Conservation (phyloP, 37 sponge, comb jelly and placozoan species). For the Bolinopsis microptera region DNA sequence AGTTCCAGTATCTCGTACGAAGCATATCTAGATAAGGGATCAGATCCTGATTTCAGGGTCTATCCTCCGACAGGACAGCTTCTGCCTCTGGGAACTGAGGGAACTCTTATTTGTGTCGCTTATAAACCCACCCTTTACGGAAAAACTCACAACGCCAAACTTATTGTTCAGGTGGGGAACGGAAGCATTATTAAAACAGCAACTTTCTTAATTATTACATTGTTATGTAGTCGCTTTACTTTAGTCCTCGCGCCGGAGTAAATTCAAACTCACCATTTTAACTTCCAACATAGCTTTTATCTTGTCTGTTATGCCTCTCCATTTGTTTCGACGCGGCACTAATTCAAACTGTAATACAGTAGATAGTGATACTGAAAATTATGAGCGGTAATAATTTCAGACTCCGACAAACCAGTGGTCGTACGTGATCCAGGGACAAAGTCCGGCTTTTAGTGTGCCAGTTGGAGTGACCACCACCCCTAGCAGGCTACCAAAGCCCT, state of each 20-base stretch:
- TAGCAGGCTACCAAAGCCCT: not conserved
- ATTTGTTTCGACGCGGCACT: too few relatives aligned
- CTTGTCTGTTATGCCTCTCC: too few relatives aligned
- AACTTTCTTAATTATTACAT: too few relatives aligned
- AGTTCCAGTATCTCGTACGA: slow-evolving; percentile 72
- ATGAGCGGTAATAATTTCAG: too few relatives aligned
- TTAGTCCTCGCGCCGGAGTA: too few relatives aligned
- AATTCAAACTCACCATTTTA: too few relatives aligned
- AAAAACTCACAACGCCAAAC: slow-evolving; percentile 74
- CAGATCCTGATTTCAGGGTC: slow-evolving; percentile 76
- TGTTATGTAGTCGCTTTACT: too few relatives aligned
- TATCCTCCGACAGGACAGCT: slow-evolving; percentile 77
- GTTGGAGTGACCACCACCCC: slow-evolving; percentile 58
- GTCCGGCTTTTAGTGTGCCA: slow-evolving; percentile 47
- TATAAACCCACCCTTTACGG: slow-evolving; percentile 81
- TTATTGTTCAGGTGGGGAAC: slow-evolving; percentile 76
- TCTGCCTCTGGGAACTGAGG: slow-evolving; percentile 71
- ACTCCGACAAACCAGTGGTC: slow-evolving; percentile 41
- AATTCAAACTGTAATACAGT: too few relatives aligned
- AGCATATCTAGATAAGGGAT: slow-evolving; percentile 73
- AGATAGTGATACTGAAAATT: too few relatives aligned
- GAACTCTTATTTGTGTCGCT: slow-evolving; percentile 74
- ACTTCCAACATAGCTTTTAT: too few relatives aligned
- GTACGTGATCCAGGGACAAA: slow-evolving; percentile 53
- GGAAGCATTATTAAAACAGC: too few relatives aligned